Conservation (phyloP, 2,113 vertebrate genomes). For the Hystrix cristata region DNA sequence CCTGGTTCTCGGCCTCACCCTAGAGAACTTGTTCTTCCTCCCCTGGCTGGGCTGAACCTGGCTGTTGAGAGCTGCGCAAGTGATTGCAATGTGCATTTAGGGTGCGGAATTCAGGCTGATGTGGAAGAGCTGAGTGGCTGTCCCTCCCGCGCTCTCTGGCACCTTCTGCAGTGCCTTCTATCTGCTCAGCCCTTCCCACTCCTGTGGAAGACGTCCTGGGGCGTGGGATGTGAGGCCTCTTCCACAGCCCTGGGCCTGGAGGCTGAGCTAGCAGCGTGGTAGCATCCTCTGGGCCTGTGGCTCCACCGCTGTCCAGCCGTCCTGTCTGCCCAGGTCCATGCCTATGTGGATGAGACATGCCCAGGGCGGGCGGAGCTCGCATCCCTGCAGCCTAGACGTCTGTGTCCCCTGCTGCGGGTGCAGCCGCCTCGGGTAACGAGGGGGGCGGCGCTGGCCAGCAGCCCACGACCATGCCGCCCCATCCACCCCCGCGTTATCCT, state of each 20-base stretch:
- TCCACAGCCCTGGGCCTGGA: background rate
- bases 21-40: background rate
- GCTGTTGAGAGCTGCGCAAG: background rate
- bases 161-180: background rate
- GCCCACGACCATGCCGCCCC: conserved; percentile 73
- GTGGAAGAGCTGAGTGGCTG: background rate
- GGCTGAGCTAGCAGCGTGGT: fast-evolving
- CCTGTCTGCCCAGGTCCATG: fast-evolving
- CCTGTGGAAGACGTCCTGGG: background rate
- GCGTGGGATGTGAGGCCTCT: background rate
- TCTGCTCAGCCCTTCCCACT: fast-evolving
- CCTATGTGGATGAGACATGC: background rate
- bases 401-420: background rate
- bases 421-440: conserved; percentile 73
- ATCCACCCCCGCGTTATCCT: conserved; percentile 86
- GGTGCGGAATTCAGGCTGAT: background rate
- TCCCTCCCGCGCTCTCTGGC: fast-evolving
- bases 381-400: fast-evolving
- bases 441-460: conserved; percentile 79
- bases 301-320: background rate
- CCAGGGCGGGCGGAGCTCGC: background rate
- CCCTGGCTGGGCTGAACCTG: no score
- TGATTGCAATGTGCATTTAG: fast-evolving
- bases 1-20: background rate
- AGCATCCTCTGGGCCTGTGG: background rate